These are phyloP conservation scores for Darevskia nairensis DNA, from an alignment of 2,797 vertebrate species.

Conservation along the genomic window DNA sequence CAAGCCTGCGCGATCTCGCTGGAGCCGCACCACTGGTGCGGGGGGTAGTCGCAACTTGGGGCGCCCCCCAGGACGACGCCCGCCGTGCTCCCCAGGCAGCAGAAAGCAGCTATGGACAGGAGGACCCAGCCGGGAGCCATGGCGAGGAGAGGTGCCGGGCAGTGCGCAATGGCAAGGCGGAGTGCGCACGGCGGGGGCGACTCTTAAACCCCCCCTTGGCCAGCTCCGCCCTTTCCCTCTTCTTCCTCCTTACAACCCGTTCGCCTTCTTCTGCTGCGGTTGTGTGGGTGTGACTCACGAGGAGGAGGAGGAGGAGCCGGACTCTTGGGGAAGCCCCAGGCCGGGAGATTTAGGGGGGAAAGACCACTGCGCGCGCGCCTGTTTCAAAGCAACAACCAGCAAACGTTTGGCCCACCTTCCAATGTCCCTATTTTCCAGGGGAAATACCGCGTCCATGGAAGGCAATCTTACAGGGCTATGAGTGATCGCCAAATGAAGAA, in stretches of 20 bases:
- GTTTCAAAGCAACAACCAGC: too few relatives aligned
- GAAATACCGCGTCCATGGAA: not conserved
- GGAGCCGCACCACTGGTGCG: slow-evolving; percentile 81
- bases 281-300: not conserved
- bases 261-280: not conserved
- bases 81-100: not conserved
- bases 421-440: not conserved
- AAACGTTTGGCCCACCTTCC: too few relatives aligned
- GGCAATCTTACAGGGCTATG: too few relatives aligned
- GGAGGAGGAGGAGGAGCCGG: not conserved
- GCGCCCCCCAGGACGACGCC: slow-evolving; percentile 34
- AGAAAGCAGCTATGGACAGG: not conserved
- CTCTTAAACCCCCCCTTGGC: too few relatives aligned
- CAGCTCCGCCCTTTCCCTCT: not conserved
- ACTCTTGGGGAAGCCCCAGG: too few relatives aligned
- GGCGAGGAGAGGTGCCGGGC: not conserved
- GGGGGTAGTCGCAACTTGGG: slow-evolving; percentile 76
- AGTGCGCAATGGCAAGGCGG: not conserved
- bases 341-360: not conserved
- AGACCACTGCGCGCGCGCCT: not conserved
- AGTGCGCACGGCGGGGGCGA: not conserved
- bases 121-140: slow-evolving; percentile 20
- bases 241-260: not conserved
- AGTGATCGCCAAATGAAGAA: too few relatives aligned
- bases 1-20: slow-evolving; percentile 80